A percentile compares a stretch with the other conserved stretches of the same genome.
Conservation (phyloP, 2,888 invertebrate genomes). For the Andrena marginata region DNA sequence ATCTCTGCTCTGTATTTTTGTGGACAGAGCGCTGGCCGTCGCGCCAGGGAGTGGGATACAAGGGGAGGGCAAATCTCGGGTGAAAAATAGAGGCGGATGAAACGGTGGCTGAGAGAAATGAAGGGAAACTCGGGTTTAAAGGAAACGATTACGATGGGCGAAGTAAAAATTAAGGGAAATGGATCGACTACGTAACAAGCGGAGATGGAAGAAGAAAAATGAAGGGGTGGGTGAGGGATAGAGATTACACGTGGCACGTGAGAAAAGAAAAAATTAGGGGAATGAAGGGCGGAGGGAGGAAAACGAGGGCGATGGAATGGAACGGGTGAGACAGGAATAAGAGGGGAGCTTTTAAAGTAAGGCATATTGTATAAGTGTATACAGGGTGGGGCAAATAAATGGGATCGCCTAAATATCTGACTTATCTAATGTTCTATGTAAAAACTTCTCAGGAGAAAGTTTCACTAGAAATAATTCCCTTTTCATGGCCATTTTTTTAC, state of each 20-base stretch:
- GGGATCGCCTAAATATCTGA: too few species aligned
- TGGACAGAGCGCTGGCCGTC: neutral
- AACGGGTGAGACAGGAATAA: slow-evolving; percentile 3
- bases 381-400: neutral
- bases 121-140: neutral
- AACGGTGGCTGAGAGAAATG: neutral
- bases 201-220: neutral
- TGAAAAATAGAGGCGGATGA: neutral
- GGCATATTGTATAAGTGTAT: neutral
- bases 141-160: neutral
- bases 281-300: neutral
- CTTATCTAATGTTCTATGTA: too few species aligned
- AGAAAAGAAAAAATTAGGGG: neutral
- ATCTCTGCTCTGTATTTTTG: neutral
- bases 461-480: too few species aligned
- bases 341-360: slow-evolving; percentile 21
- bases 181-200: neutral
- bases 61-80: neutral
- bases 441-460: too few species aligned
- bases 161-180: neutral
- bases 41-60: neutral
- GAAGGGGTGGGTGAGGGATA: neutral
- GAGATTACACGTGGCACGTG: neutral
- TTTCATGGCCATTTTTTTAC: too few species aligned
- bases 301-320: neutral